phyloP scores from a whole-genome alignment of 2,888 invertebrate genomes.

The Opisthograptis luteolata region DNA sequence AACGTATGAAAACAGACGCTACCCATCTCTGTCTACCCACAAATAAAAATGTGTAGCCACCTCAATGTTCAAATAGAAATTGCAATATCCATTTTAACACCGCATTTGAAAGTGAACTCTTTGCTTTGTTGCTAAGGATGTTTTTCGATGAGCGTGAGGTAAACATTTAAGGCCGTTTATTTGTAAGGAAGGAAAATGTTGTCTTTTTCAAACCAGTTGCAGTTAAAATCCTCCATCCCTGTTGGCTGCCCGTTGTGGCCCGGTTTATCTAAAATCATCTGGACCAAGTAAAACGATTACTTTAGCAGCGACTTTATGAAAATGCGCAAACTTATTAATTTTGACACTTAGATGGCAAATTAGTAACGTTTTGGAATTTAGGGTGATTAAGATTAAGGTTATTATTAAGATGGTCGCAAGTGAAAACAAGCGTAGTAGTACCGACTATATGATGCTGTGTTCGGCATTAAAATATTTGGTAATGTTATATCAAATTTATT shows the following conservation, averaged over 20 bases:
- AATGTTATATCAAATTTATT: too few relatives aligned
- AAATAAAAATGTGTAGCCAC: slow-evolving; percentile 82
- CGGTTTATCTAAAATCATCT: slow-evolving; percentile 80
- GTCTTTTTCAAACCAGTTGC: slow-evolving; percentile 83
- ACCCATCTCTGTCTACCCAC: slow-evolving; percentile 67
- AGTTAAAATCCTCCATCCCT: slow-evolving; percentile 79
- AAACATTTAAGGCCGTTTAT: slow-evolving; percentile 55
- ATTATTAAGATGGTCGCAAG: slow-evolving; percentile 1
- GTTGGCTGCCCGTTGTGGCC: slow-evolving; percentile 68
- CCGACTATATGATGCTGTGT: neutral
- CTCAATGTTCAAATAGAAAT: slow-evolving; percentile 77
- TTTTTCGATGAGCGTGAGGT: slow-evolving; percentile 36
- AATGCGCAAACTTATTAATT: slow-evolving; percentile 75
- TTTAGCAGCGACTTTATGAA: slow-evolving; percentile 70
- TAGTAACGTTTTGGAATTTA: slow-evolving; percentile 41
- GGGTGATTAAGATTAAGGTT: slow-evolving; percentile 23
- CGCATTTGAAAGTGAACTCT: slow-evolving; percentile 54
- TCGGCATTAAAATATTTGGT: too few relatives aligned
- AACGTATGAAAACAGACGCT: slow-evolving; percentile 43
- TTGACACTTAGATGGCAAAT: slow-evolving; percentile 58
- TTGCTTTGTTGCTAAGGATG: slow-evolving; percentile 42
- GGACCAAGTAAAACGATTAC: slow-evolving; percentile 79
- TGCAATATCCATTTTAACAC: slow-evolving; percentile 68
- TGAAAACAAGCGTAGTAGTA: neutral
- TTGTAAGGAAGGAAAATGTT: slow-evolving; percentile 67